phyloP scores from a whole-genome alignment of 2,888 invertebrate species.

The Chaetogeoica ovagalla region DNA sequence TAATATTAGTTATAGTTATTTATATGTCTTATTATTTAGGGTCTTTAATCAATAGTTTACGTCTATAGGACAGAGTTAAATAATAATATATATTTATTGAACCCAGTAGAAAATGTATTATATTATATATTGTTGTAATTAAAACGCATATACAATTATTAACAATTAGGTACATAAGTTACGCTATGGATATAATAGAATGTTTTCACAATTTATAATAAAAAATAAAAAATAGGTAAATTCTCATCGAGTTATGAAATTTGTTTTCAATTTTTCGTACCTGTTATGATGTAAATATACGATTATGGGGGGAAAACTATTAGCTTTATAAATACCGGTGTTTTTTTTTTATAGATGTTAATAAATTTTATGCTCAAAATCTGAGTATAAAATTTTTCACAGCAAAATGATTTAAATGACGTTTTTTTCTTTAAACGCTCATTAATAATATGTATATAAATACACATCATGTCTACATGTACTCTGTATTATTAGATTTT shows the following conservation, averaged over 20 bases:
- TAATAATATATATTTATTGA: neutral
- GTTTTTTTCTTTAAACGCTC: too few species aligned
- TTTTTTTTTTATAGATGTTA: neutral
- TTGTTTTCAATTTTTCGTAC: neutral
- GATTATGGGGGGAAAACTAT: too few species aligned
- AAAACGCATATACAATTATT: neutral
- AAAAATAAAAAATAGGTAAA: neutral
- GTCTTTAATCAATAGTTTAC: constrained; percentile 1
- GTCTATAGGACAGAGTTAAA: neutral
- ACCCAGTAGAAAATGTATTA: neutral
- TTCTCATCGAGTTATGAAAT: neutral
- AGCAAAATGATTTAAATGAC: neutral
- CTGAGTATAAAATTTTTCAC: neutral
- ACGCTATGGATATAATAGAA: neutral
- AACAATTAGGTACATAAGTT: too few species aligned
- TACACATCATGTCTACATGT: too few species aligned
- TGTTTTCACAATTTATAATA: neutral
- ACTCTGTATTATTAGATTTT: too few species aligned
- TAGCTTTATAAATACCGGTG: too few species aligned
- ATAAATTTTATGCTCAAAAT: neutral
- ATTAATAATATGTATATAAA: too few species aligned
- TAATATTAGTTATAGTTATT: neutral
- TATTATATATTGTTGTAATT: neutral
- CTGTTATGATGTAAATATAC: too few species aligned
- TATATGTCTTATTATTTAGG: neutral